These are phyloP conservation scores for Caenorhabditis zanzibari DNA, from an alignment of 2,888 invertebrate species.

Conservation along the genomic window DNA sequence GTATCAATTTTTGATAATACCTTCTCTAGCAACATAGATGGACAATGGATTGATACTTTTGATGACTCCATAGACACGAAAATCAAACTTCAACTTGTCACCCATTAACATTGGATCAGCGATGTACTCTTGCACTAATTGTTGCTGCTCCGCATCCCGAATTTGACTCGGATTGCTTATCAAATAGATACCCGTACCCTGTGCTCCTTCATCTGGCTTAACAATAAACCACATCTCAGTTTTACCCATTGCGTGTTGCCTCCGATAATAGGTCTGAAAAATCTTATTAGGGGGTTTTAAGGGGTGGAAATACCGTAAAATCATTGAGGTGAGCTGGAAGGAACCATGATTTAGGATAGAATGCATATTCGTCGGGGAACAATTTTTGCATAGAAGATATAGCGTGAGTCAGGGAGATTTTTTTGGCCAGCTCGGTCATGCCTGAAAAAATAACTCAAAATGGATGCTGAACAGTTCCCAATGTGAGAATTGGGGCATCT, in stretches of 20 bases:
- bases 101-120: constrained; percentile 83
- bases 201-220: constrained; percentile 85
- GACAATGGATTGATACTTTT: constrained; percentile 85
- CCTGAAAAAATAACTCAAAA: constrained; percentile 81
- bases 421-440: constrained; percentile 85
- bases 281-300: not conserved
- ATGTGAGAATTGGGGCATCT: no score
- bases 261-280: constrained; percentile 45
- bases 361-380: constrained; percentile 85
- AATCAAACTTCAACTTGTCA: constrained; percentile 85
- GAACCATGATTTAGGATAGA: constrained; percentile 85
- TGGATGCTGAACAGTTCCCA: no score
- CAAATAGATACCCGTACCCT: constrained; percentile 85
- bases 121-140: constrained; percentile 84
- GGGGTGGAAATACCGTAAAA: constrained; percentile 68
- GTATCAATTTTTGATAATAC: constrained; percentile 53
- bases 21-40: constrained; percentile 83
- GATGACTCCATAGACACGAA: constrained; percentile 85
- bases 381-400: constrained; percentile 84
- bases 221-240: constrained; percentile 84
- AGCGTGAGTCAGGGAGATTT: constrained; percentile 85
- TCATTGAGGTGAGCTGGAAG: constrained; percentile 84
- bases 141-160: constrained; percentile 78
- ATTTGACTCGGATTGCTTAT: constrained; percentile 84
- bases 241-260: constrained; percentile 15